Evolutionary conservation across 2,888 invertebrate genomes (phyloP).

Genomic region (Ashinkailepas kermadecensis): DNA sequence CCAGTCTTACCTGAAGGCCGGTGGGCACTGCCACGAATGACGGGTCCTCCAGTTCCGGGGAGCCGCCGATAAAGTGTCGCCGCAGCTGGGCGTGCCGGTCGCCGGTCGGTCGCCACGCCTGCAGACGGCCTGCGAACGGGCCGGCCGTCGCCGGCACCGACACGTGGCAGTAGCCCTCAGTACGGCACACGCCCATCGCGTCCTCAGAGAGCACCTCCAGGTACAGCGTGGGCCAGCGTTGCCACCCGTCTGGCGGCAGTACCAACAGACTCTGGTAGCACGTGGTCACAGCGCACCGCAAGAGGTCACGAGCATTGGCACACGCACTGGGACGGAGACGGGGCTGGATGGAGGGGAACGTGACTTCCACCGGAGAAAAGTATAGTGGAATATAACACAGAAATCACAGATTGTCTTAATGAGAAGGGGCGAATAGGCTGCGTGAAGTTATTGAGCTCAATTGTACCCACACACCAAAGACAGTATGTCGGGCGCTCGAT

Average conservation of each 20-base stretch:
- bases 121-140: slow-evolving; percentile 38
- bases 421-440: too few species aligned
- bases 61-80: slow-evolving; percentile 67
- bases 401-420: background rate
- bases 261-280: background rate
- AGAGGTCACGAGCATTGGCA: background rate
- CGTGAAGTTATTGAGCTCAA: too few species aligned
- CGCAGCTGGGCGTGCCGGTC: slow-evolving; percentile 43
- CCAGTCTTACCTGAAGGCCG: slow-evolving; percentile 35
- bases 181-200: slow-evolving; percentile 58
- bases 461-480: too few species aligned
- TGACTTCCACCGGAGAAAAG: background rate
- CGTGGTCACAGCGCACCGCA: background rate
- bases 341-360: background rate
- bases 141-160: slow-evolving; percentile 47
- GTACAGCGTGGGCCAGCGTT: slow-evolving; percentile 50
- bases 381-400: background rate
- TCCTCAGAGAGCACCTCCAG: slow-evolving; percentile 59
- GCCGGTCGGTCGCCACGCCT: slow-evolving; percentile 49
- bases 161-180: slow-evolving; percentile 59
- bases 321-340: background rate
- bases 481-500: too few species aligned
- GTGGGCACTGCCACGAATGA: slow-evolving; percentile 39
- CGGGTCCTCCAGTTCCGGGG: slow-evolving; percentile 55
- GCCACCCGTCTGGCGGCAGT: slow-evolving; percentile 40